Base-by-base conservation (phyloP, 37 sponge, comb jelly and placozoan species). In the Spongilla lacustris region DNA sequence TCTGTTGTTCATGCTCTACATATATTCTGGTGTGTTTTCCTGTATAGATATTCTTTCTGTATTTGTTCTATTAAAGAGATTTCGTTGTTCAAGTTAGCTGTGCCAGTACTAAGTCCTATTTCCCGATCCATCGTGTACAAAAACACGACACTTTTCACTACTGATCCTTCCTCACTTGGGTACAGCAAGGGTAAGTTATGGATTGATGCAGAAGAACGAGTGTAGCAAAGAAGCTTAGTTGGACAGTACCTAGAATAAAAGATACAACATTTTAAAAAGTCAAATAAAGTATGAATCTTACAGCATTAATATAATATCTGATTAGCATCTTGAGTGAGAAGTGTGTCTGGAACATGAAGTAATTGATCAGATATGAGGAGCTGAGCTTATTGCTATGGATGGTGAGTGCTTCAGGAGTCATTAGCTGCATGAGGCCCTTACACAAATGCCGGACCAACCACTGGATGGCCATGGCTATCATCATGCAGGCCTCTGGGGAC, bases 271-370 rank as follows among this genome's bases (percentile, higher is more conserved):
- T 1, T 10, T 58, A 19, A 58, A n/a, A 58, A 17, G 11, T 58
- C 21, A 58, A 19, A 0, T 13, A 58, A 58, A 58, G 58, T 58
- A 17, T n/a, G n/a, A 58, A 1, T n/a, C 58, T 58, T 10, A 17
- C 58, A 41, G 78, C 80, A 0, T 6, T 11, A 13, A 82, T 30
- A 36, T 89, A 82, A 6, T 67, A 79, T 2, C 41, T 29, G 8
- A 95, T 75, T 21, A 95, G 41, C 21, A 86, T 83, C 66, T 87
- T 88, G 66, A 94, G 49, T 48, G 81, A 75, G 37, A 94, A 94
- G 67, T 94, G 94, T 50, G 35, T 76, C 81, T 94, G 94, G 33
- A 88, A 84, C 10, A 22, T 81, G 22, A 94, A 80, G 82, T 94
- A 94, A 46, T 70, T 49, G 49, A 73, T 31, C 46, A 87, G 23